A percentile compares a stretch with the other conserved stretches of the same genome.
These are phyloP conservation scores for Phyto melanocephala DNA, from an alignment of 2,888 invertebrate species.

Conservation along the genomic window DNA sequence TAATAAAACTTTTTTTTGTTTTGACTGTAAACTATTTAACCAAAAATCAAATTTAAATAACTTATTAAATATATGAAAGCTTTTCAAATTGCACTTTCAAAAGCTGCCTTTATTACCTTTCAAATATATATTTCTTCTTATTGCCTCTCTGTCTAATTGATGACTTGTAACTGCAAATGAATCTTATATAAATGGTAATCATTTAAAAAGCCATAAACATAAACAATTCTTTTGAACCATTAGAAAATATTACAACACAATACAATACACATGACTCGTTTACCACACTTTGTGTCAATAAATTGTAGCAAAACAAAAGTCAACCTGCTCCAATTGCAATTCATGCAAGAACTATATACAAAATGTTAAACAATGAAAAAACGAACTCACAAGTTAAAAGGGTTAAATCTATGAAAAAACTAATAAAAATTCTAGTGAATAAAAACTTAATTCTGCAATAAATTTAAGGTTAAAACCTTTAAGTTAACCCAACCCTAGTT, in stretches of 20 bases:
- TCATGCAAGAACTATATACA: slow-evolving; percentile 35
- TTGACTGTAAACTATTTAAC: too few relatives aligned
- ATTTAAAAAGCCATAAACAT: slow-evolving; percentile 53
- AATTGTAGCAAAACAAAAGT: slow-evolving; percentile 19
- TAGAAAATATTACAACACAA: slow-evolving; percentile 18
- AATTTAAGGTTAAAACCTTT: slow-evolving; percentile 56
- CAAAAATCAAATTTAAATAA: too few relatives aligned
- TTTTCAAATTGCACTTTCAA: too few relatives aligned
- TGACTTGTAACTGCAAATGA: slow-evolving; percentile 10
- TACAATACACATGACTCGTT: neutral
- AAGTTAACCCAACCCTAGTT: slow-evolving; percentile 41
- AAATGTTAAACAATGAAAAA: slow-evolving; percentile 25
- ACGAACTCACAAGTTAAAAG: slow-evolving; percentile 29
- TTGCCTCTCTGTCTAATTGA: too few relatives aligned
- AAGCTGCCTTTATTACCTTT: too few relatives aligned
- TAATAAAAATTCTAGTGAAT: slow-evolving; percentile 27
- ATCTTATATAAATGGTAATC: slow-evolving; percentile 33
- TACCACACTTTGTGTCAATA: neutral
- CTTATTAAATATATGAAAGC: too few relatives aligned
- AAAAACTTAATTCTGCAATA: slow-evolving; percentile 48
- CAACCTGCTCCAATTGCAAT: slow-evolving; percentile 55
- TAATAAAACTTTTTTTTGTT: too few relatives aligned
- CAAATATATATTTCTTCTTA: too few relatives aligned
- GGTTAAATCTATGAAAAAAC: slow-evolving; percentile 37
- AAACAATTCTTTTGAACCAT: slow-evolving; percentile 40